Base-by-base conservation (phyloP, 2,113 vertebrate species). In the Lophochroa leadbeateri region DNA sequence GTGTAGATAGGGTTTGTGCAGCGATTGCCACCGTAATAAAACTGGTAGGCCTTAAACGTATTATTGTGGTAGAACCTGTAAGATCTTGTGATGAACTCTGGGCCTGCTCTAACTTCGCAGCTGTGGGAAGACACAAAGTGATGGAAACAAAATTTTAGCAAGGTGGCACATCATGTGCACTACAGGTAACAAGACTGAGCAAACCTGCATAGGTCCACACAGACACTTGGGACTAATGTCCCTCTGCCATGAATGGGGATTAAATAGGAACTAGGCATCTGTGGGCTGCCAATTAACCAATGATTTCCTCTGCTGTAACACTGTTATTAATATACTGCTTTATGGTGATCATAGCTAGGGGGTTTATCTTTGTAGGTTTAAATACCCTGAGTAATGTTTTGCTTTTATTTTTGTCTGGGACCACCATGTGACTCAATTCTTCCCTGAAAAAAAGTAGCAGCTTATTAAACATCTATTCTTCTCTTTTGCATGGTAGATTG, bases 11-110 rank as follows among this genome's bases (percentile, higher is more conserved):
- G 99, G 49, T 95, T 97, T 5, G 98, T 98, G 96, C 98, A 99
- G 74, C 98, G 98, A 82, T 99, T 98, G 94, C 98, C 98, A 2
- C 98, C 96, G 0, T 99, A 99, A 35, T 99, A 99, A 94, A 99
- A 99, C 97, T 99, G 98, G 64, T 98, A 98, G 50, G 98, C 98
- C 94, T 98, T 98, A 98, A 99, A 97, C 4, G 99, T 99, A 83
- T 98, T 99, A 90, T 99, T 99, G 95, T 98, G 92, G 94, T 98
- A 98, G 98, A 99, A 99, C 39, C 97, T 98, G 95, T 99, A 99
- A n/a, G 99, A 99, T 90, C 99, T 98, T 0, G 99, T 99, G 95
- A 99, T 95, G 95, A 99, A 99, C 98, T 99, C 99, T 0, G 99
- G 99, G 39, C 99, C 99, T 0, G 99, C 98, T 94, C 99, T 98